phyloP scores from a whole-genome alignment of 2,113 vertebrate genomes.

The Sula dactylatra region DNA sequence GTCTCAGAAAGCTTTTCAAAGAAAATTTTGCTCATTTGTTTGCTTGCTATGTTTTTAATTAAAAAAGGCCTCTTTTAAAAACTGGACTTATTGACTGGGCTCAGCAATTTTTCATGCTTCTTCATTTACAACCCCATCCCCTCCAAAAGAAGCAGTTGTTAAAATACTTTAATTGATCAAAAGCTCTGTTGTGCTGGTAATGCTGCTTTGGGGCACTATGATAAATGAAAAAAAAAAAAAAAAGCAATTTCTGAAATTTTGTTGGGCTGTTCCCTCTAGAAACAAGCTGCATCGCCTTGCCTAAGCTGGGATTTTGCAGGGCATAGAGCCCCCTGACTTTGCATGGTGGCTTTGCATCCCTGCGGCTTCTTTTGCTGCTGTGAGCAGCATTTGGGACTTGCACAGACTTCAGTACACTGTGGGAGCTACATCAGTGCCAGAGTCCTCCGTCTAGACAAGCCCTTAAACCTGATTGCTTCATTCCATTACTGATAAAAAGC shows the following conservation, averaged over 20 bases:
- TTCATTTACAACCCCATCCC: not conserved
- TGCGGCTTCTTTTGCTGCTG: not conserved
- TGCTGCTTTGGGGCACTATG: not conserved
- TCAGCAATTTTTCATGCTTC: not conserved
- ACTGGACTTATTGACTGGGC: not conserved
- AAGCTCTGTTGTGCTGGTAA: not conserved
- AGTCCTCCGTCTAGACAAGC: constrained; percentile 44
- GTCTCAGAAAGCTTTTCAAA: not conserved
- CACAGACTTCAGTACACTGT: not conserved
- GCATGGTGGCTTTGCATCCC: not conserved
- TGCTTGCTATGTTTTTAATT: not conserved
- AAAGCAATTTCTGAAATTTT: not conserved
- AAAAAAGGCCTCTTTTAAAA: not conserved
- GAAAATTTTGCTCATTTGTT: not conserved
- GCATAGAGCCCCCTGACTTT: constrained; percentile 8
- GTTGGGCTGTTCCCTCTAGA: not conserved
- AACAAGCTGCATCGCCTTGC: not conserved
- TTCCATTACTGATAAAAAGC: constrained; percentile 63
- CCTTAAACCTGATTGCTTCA: constrained; percentile 50
- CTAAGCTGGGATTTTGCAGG: not conserved
- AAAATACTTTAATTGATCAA: not conserved
- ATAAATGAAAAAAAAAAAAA: not conserved
- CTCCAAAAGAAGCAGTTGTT: not conserved
- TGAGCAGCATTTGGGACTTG: not conserved
- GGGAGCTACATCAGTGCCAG: not conserved